These are phyloP conservation scores for Hyalella azteca DNA, from an alignment of 2,888 invertebrate species.

Conservation along the genomic window DNA sequence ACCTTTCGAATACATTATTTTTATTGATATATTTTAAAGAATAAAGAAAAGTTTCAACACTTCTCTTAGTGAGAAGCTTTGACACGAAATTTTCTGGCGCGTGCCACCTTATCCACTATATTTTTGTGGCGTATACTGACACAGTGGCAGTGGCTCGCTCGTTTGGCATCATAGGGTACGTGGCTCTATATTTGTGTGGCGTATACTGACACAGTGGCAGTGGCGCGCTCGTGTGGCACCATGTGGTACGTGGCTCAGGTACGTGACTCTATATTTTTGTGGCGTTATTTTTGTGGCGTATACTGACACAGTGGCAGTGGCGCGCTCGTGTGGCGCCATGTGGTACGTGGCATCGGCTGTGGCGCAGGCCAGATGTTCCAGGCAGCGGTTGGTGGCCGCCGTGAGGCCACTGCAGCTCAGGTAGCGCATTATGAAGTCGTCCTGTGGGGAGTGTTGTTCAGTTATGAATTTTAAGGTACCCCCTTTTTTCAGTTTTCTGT, in stretches of 20 bases:
- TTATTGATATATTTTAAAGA: too few species aligned
- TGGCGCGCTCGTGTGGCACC: not conserved
- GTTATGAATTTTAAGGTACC: too few species aligned
- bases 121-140: not conserved
- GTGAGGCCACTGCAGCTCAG: not conserved
- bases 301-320: not conserved
- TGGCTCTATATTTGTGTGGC: too few species aligned
- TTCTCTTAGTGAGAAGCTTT: too few species aligned
- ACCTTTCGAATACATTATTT: too few species aligned
- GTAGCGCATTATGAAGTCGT: not conserved
- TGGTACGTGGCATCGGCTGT: not conserved
- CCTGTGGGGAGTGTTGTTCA: not conserved
- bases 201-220: not conserved
- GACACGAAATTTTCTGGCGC: too few species aligned
- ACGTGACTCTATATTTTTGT: too few species aligned
- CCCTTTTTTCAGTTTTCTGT: too few species aligned
- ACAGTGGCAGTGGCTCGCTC: not conserved
- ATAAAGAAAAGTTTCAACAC: too few species aligned
- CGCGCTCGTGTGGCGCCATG: not conserved
- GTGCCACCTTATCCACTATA: too few species aligned
- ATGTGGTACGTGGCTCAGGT: not conserved
- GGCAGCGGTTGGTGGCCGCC: conserved; percentile 9
- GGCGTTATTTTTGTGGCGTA: too few species aligned
- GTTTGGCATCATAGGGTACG: not conserved
- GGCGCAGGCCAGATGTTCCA: conserved; percentile 1